Evolutionary conservation across 2,113 vertebrate species (phyloP), one percentile per base, ranked within the genome.

Genomic region (Gymnarchus niloticus): DNA sequence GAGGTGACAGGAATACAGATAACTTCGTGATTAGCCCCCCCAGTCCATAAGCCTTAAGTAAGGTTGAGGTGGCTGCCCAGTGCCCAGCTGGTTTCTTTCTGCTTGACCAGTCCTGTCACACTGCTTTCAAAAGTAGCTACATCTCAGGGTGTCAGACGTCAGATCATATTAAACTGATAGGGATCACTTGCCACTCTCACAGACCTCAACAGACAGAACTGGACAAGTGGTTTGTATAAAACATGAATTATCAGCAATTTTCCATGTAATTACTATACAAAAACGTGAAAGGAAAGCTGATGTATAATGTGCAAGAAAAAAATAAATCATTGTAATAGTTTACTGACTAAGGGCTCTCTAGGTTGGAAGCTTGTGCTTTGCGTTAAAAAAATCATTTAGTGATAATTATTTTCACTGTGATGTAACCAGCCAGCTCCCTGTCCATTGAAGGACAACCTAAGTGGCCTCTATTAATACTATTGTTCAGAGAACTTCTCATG

Each of bases 261-360:
- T 33, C 61, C 14, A 33, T 25, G 28, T 37, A 33, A 17, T 69
- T 37, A 17, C 12, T 37, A 33, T 69, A 69, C 61, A 37, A 37
- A 69, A 37, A 6, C 80, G 17, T 19, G 6, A 51, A 33, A 54
- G 33, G n/a, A 54, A 19, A 21, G 25, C n/a, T n/a, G n/a, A n/a
- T n/a, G n/a, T 25, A 81, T 51, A 17, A 19, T 14, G n/a, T 81
- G 10, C 46, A 51, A 81, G 25, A 54, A 56, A 54, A 7, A 56
- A 25, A 17, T 81, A 81, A 81, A n/a, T 81, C 12, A 19, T n/a
- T n/a, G n/a, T n/a, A n/a, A n/a, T 17, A 82, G 51, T 82, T 19
- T 51, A 28, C 54, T 54, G 28, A 51, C 80, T 33, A 82, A 37
- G 80, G 80, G 80, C n/a, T 82, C 25, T n/a, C n/a, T 54, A 78